Base-by-base conservation (phyloP, 2,888 invertebrate genomes). In the Homarus gammarus region DNA sequence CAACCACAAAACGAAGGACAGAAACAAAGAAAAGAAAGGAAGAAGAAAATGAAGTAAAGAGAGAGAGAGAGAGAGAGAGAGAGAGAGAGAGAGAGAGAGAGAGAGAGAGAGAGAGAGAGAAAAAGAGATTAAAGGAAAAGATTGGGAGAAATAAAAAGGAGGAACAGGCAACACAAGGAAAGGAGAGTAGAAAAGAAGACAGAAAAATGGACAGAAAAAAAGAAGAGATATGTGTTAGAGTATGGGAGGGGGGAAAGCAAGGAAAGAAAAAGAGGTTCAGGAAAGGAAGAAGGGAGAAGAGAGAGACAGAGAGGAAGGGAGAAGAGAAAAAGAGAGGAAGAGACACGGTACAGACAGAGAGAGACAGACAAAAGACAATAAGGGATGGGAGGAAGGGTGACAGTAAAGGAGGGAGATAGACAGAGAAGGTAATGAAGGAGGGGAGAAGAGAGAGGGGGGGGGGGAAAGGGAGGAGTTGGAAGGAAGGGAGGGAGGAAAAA, bases 241-340 rank as follows among this genome's bases (percentile, higher is more conserved):
- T 40, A 44, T 15, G 73, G 38, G 73, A 73, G 73, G 38, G 18
- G 44, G 73, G 38, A 27, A n/a, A n/a, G n/a, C n/a, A 38, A 44
- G 44, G 40, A 73, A 44, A 73, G 73, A 73, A 44, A 38, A 44
- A 73, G 33, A 73, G 33, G 38, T 38, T 40, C 36, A 73, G 38
- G 44, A 44, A 73, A 27, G 44, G 22, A 18, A 44, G 44, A 44
- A 73, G 33, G 36, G 70, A 70, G 70, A 70, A 64, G 64, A 64
- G 64, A 64, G 64, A 10, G 18, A 5, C 6, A 10, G 64, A 64
- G 8, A 64, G 64, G 22, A 18, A 15, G 8, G 22, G 18, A 64
- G 64, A 64, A 18, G 31, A 64, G 18, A 10, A 18, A 15, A 18
- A 15, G 64, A 64, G 18, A 64, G 18, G 31, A 18, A 64, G 5